Evolutionary conservation across 2,113 vertebrate species (phyloP).

Genomic region (Antigone vipio): DNA sequence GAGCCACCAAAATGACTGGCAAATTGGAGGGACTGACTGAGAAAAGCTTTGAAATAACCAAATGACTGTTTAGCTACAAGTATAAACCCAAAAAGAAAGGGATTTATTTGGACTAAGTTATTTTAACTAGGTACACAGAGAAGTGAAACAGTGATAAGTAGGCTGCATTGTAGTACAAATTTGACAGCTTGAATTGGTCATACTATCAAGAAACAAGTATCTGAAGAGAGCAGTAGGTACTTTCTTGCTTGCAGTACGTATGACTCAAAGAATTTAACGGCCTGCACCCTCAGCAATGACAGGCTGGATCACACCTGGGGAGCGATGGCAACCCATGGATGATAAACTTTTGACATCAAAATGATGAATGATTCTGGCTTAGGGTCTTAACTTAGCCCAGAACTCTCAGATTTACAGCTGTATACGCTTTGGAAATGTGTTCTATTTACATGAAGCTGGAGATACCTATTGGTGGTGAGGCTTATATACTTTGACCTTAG

Average conservation of each 20-base stretch:
- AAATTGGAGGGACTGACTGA: constrained; percentile 29
- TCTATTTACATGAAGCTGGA: background rate
- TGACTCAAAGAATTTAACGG: background rate
- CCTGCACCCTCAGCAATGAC: background rate
- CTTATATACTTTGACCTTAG: background rate
- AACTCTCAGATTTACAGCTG: background rate
- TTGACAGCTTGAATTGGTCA: background rate
- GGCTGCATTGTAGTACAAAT: background rate
- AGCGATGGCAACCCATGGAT: background rate
- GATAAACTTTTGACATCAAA: background rate
- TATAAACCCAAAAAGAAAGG: background rate
- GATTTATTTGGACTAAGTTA: background rate
- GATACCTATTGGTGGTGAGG: background rate
- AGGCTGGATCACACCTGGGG: background rate
- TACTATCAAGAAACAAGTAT: background rate
- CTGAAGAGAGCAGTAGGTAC: background rate
- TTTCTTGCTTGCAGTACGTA: background rate
- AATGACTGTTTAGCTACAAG: background rate
- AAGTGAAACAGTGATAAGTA: background rate
- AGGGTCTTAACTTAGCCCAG: background rate
- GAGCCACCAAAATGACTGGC: background rate
- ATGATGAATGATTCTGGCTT: background rate
- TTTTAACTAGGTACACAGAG: background rate
- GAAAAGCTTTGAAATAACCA: constrained; percentile 19
- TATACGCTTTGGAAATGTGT: background rate